Evolutionary conservation across 2,888 invertebrate genomes (phyloP), one percentile per base, ranked within the genome.

Genomic region (Philhelius pedissequus): DNA sequence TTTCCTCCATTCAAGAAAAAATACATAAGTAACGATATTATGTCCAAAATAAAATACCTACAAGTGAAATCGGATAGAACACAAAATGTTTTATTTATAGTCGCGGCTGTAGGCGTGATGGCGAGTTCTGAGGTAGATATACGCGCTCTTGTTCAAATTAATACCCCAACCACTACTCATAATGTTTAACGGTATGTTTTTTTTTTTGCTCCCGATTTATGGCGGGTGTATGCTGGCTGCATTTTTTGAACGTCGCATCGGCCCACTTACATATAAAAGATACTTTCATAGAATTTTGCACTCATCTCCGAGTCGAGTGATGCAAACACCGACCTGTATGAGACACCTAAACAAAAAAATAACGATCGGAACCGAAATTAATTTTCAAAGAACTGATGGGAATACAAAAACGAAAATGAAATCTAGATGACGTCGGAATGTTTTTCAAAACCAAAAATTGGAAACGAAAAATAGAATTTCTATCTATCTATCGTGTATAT

Each of bases 31-130:
- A 43, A 62, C 62, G 58, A 70, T 81, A 80, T 32, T 79, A 64
- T 78, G 71, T 83, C 83, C 83, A 83, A 83, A 80, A 84, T 68
- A 76, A 84, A 75, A 68, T 60, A n/a, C n/a, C n/a, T n/a, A 70
- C 68, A 62, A 84, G 70, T 84, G 80, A 84, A 80, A 84, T 80
- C 11, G 71, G 84, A 84, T 76, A 75, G 75, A 80, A 84, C 71
- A 80, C 68, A 73, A 80, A 68, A 84, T 71, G 58, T 66, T 50
- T 75, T 84, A 84, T 84, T 76, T 80, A 60, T 84, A 84, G 84
- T 50, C 45, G 68, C 22, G 54, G 54, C 58, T 75, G 84, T 84
- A 76, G 84, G 84, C 84, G 84, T 48, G 30, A 64, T 60, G 60
- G 4, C 20, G 11, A 56, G 32, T 56, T 56, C 74, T 50, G 66